Evolutionary conservation across 2,888 invertebrate genomes (phyloP), one percentile per base, ranked within the genome.

Genomic region (Lycocerus yunnanus): DNA sequence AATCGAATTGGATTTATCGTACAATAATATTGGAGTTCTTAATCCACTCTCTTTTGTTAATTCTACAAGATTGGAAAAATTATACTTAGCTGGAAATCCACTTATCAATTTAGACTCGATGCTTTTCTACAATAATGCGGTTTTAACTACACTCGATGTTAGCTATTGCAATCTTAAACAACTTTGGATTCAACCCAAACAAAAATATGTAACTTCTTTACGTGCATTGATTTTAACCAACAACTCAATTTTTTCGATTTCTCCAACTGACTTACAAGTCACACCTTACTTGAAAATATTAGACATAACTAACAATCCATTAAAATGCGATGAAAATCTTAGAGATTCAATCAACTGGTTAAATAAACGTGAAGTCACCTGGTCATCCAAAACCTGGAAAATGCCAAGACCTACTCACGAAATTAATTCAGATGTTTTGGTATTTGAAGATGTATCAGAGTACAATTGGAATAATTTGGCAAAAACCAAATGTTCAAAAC

Each of bases 41-140:
- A 90, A 92, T 65, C 86, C 88, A 9, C 89, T 91, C 80, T 88
- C 92, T 75, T 94, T 95, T 84, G 89, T 89, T 79, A 90, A 92
- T 77, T 94, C 93, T 79, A 89, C 88, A 18, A 90, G 92, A 77
- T 87, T 95, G 73, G 90, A 88, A 20, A 91, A 90, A 85, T 86
- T 95, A 11, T 92, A 91, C 82, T 88, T 95, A 63, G 92, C 93
- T 79, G 92, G 93, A 13, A 95, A 95, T 86, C 92, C 92, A 1
- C 87, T 95, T 74, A 77, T 74, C 59, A 89, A 90, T 10, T 84
- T 95, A 3, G 91, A 93, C 70, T 90, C 92, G 1, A 89, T 91
- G 73, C 88, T 93, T 2, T 95, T 95, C 85, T 82, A 90, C 73
- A 88, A 90, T 71, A 90, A 92, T 43, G 90, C 89, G 5, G 88